phyloP scores from a whole-genome alignment of 2,113 vertebrate genomes.

The Orthonyx spaldingii region DNA sequence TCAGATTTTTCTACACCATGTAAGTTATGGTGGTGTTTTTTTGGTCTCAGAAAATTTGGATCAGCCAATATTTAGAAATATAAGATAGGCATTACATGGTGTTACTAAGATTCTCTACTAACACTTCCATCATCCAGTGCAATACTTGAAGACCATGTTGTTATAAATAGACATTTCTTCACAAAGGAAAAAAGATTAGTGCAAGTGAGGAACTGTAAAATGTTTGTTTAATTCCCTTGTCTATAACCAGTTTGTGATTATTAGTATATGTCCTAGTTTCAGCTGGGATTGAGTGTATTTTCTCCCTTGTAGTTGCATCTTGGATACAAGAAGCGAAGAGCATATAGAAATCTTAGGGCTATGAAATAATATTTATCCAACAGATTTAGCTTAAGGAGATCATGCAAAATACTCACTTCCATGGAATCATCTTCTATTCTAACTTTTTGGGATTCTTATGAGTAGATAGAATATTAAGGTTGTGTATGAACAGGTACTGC shows the following conservation, averaged over 20 bases:
- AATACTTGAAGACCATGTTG: not conserved
- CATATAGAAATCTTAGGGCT: not conserved
- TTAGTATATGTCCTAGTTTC: not conserved
- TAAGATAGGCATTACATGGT: not conserved
- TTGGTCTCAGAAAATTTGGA: not conserved
- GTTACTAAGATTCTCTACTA: not conserved
- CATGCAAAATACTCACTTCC: not conserved
- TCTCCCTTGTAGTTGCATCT: not conserved
- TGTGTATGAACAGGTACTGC: not conserved
- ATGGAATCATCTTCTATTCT: not conserved
- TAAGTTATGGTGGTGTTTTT: fast-evolving
- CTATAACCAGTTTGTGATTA: not conserved
- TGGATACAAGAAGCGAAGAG: not conserved
- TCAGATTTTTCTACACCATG: not conserved
- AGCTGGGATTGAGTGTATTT: not conserved
- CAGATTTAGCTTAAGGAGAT: not conserved
- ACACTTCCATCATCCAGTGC: fast-evolving
- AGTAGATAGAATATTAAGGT: not conserved
- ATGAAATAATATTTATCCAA: not conserved
- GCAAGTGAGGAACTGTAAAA: not conserved
- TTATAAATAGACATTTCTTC: not conserved
- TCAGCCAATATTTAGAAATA: not conserved
- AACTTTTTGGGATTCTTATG: not conserved
- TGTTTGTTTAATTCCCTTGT: not conserved
- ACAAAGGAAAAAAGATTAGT: not conserved